Evolutionary conservation across 2,113 vertebrate genomes (phyloP), one percentile per base, ranked within the genome.

Genomic region (Trichomycterus rosablanca): DNA sequence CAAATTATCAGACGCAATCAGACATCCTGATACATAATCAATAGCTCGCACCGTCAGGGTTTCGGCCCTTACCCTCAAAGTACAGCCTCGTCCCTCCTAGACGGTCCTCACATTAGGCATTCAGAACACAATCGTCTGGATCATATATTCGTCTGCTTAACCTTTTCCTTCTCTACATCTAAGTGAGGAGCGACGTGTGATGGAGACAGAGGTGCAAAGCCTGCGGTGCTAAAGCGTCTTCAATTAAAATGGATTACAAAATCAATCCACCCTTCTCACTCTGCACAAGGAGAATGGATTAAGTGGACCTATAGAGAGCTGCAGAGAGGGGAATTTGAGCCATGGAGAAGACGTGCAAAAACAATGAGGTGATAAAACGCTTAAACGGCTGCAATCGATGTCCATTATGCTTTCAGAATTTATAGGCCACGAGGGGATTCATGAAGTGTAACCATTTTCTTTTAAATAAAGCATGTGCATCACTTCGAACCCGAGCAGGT

Each of bases 241-340:
- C 45, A 73, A 76, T 73, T 73, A 70, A 60, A 73, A 75, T 70
- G 60, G 70, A 75, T 75, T 67, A 40, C 39, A 67, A 67, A 63
- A 66, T 56, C 70, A 70, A 76, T 72, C 54, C 35, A 44, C 55
- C 32, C 62, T 37, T 35, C 59, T 66, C 46, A 61, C 20, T 43
- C 56, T 14, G 56, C 58, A 49, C 56, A 61, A 61, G 51, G 68
- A 71, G 56, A 57, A 74, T 35, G 32, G 46, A 71, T 71, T 65
- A 58, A 68, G 49, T 22, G n/a, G 56, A 45, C 42, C 42, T 59
- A 44, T 19, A 30, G 15, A 24, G 48, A 52, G 15, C 44, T 37
- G 45, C 46, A 56, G 18, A 15, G 8, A 58, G 49, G 54, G n/a
- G 55, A 12, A 56, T 63, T 34, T 32, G 20, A 40, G 34, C 15